These are phyloP conservation scores for Phytoseiulus persimilis DNA, from an alignment of 2,888 invertebrate species.

Conservation along the genomic window DNA sequence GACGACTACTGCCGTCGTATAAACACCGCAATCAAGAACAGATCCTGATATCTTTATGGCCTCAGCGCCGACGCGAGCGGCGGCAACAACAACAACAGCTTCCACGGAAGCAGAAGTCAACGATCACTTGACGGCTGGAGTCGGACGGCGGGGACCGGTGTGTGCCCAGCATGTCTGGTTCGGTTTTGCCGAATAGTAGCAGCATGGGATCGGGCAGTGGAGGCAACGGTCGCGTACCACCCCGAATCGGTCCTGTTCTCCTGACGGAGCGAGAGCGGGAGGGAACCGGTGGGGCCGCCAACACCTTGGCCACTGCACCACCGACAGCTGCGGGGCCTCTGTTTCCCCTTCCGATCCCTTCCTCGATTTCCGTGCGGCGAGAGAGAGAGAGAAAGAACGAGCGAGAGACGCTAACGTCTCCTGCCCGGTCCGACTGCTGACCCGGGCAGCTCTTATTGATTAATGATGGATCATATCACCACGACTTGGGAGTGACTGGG, in stretches of 20 bases:
- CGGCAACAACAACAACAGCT: background rate
- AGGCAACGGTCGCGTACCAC: background rate
- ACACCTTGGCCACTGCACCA: background rate
- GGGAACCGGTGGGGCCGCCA: background rate
- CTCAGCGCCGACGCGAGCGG: background rate
- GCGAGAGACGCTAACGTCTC: background rate
- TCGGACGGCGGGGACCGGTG: background rate
- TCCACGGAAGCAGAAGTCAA: background rate
- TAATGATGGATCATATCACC: background rate
- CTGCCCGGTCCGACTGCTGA: background rate
- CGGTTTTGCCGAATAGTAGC: background rate
- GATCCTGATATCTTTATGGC: background rate
- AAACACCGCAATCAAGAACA: constrained; percentile 5
- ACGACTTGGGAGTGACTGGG: background rate
- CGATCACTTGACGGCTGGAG: background rate
- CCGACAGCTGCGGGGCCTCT: background rate
- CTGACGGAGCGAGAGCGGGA: background rate
- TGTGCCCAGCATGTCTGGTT: too few relatives aligned
- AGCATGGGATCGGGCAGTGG: background rate
- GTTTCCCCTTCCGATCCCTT: background rate
- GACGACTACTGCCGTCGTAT: background rate
- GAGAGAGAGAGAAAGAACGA: background rate
- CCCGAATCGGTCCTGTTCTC: background rate
- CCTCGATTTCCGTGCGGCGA: background rate
- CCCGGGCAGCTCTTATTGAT: background rate